Conservation (phyloP, 2,797 vertebrate species). For the Ctenochaetus hawaiiensis region DNA sequence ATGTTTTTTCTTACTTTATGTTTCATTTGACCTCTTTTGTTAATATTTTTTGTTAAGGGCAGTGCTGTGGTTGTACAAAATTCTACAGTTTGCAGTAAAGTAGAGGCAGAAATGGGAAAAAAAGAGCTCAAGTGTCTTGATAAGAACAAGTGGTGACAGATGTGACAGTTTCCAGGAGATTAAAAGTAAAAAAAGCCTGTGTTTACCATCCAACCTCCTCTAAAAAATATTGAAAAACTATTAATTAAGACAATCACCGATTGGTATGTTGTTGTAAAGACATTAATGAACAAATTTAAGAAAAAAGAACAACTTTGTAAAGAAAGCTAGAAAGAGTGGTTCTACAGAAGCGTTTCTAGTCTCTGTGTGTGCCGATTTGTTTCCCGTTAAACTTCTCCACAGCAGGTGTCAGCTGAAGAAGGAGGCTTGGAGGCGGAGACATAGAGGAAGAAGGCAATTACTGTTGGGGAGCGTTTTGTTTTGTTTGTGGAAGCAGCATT, state of each 20-base stretch:
- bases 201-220: not conserved
- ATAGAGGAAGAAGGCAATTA: slow-evolving; percentile 78
- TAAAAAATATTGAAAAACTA: not conserved
- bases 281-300: not conserved
- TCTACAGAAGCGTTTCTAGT: not conserved
- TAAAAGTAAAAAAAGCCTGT: not conserved
- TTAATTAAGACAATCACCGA: not conserved
- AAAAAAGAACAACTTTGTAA: slow-evolving; percentile 4
- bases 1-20: slow-evolving; percentile 16
- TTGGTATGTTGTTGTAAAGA: slow-evolving; percentile 1
- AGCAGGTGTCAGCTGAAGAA: slow-evolving; percentile 78
- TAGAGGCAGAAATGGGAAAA: not conserved
- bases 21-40: slow-evolving; percentile 12
- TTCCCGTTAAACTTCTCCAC: slow-evolving; percentile 72
- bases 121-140: not conserved
- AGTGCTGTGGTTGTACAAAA: not conserved
- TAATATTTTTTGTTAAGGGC: not conserved
- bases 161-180: not conserved
- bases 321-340: slow-evolving; percentile 11
- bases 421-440: slow-evolving; percentile 66
- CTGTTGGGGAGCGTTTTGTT: slow-evolving; percentile 76
- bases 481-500: slow-evolving; percentile 77
- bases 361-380: slow-evolving; percentile 48
- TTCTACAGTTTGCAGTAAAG: not conserved
- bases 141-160: not conserved